Percentiles rank a stretch among this genome's conserved stretches.
Evolutionary conservation across 2,888 invertebrate species (phyloP).

Genomic region (Plagodis dolabraria): DNA sequence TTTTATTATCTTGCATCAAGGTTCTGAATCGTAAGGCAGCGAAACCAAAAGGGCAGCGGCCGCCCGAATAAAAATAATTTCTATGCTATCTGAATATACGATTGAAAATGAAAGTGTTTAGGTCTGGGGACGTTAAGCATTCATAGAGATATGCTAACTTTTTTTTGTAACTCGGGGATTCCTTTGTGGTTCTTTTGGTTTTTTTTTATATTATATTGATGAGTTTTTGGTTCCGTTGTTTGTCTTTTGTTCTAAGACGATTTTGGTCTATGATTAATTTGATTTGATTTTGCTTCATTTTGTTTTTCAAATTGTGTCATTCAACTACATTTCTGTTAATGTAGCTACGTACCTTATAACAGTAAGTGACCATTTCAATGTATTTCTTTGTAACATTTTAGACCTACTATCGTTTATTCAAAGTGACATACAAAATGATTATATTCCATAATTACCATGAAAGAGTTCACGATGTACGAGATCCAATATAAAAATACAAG

Average conservation of each 20-base stretch:
- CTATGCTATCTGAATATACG: conserved; percentile 54
- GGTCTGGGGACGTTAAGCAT: conserved; percentile 59
- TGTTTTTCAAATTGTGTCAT: background rate
- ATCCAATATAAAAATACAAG: too few species aligned
- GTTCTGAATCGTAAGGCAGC: conserved; percentile 68
- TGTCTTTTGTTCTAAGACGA: conserved; percentile 16
- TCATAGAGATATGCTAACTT: conserved; percentile 67
- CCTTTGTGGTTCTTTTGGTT: conserved; percentile 58
- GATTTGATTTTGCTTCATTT: background rate
- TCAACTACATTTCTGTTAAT: too few species aligned
- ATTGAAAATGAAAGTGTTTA: conserved; percentile 53
- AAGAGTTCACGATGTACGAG: too few species aligned
- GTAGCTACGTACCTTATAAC: too few species aligned
- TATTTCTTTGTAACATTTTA: too few species aligned
- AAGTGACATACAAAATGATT: too few species aligned
- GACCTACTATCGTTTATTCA: too few species aligned
- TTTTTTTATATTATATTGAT: conserved; percentile 37
- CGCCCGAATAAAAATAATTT: conserved; percentile 52
- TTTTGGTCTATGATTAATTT: background rate
- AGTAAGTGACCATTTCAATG: too few species aligned
- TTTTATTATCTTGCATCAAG: conserved; percentile 79
- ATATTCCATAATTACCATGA: too few species aligned
- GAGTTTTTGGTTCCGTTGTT: conserved; percentile 22
- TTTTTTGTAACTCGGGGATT: conserved; percentile 66
- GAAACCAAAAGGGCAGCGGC: conserved; percentile 37